A percentile compares a stretch with the other conserved stretches of the same genome.
These are phyloP conservation scores for Apogon talboti DNA, from an alignment of 2,797 vertebrate genomes.

Conservation along the genomic window DNA sequence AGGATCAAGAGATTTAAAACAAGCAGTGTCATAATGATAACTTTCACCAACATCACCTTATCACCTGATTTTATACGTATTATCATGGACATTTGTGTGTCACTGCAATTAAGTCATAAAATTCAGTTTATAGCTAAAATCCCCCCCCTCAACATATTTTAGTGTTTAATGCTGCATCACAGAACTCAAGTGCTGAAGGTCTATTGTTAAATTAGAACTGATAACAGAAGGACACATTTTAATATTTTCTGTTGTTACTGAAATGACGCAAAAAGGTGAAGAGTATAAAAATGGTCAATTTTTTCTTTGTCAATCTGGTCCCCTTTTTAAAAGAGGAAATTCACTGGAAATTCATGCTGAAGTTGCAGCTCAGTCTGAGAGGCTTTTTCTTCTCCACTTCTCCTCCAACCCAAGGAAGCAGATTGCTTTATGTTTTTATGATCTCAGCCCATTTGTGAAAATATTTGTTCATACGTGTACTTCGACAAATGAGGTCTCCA, in stretches of 20 bases:
- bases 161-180: too few species aligned
- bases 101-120: too few species aligned
- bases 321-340: not conserved
- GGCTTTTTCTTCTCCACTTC: not conserved
- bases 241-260: not conserved
- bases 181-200: slow-evolving; percentile 9
- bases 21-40: too few species aligned
- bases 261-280: slow-evolving; percentile 2
- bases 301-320: not conserved
- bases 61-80: too few species aligned
- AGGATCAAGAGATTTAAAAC: too few species aligned
- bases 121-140: too few species aligned
- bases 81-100: too few species aligned
- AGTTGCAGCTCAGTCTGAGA: not conserved
- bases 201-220: slow-evolving; percentile 8
- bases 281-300: slow-evolving; percentile 8
- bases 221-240: slow-evolving; percentile 8
- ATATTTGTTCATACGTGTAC: slow-evolving; percentile 8
- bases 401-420: not conserved
- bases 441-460: not conserved
- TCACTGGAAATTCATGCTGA: not conserved
- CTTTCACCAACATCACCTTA: too few species aligned
- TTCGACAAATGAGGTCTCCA: slow-evolving; percentile 9
- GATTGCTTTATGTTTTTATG: slow-evolving; percentile 19
- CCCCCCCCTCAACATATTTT: too few species aligned